Evolutionary conservation across 2,113 vertebrate genomes (phyloP), one percentile per base, ranked within the genome.

Genomic region (Ceyx melanurus): DNA sequence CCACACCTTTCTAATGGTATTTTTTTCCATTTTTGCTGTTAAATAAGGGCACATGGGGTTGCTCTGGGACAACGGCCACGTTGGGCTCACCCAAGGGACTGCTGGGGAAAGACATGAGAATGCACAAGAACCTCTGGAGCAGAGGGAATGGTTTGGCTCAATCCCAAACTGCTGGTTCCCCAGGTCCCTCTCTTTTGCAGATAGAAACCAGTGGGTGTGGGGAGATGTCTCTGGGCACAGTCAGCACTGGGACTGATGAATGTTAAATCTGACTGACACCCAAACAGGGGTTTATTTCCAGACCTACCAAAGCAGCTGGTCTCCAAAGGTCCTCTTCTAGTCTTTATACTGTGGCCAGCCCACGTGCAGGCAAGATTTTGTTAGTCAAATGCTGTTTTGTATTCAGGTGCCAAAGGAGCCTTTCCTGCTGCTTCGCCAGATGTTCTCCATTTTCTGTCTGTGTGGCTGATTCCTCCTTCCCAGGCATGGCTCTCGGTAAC

Each of bases 161-260:
- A 1, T 3, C 40, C 37, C 60, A 26, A 6, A 6, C 4, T 0
- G 4, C 2, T 4, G 35, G 8, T 19, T 28, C 42, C 20, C 8
- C 58, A 6, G 17, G 12, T 11, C 11, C 40, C 37, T 6, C 7
- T 17, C 33, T 35, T 29, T 18, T 31, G 43, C 37, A 54, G 45
- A n/a, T 1, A 20, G 66, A 33, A 45, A 14, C 5, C 1, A 5
- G 16, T 0, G 45, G 51, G 14, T 11, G 3, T 6, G 43, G 66
- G 50, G 29, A 21, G 21, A 9, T 0, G 2, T 6, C 46, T 16
- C 8, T 13, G 42, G n/a, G 26, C 53, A 64, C 2, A 1, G 31
- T 4, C 22, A 37, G 54, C 56, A 2, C 37, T 2, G 42, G 50
- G 12, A 6, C 15, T 6, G n/a, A 1, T 3, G 19, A 26, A 51